A percentile compares a stretch with the other conserved stretches of the same genome.
Evolutionary conservation across 2,797 vertebrate genomes (phyloP).

Genomic region (Forpus xanthops): DNA sequence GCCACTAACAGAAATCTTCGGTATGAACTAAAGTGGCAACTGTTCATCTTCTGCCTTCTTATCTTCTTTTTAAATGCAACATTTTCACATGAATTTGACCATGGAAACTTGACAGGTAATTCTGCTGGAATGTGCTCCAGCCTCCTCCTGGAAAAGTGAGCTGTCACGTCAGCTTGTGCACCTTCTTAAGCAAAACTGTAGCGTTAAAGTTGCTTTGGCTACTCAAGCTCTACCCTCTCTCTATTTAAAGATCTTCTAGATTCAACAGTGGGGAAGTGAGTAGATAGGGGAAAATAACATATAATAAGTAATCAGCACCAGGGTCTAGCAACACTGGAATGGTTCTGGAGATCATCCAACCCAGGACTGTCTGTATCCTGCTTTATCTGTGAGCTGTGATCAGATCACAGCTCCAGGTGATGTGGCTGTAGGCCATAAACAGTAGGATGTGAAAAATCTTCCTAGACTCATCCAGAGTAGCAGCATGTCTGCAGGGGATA

Average conservation of each 20-base stretch:
- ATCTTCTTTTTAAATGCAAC: not conserved
- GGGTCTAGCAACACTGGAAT: not conserved
- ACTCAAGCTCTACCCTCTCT: not conserved
- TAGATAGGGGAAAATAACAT: accelerated
- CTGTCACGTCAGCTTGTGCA: not conserved
- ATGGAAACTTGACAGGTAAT: not conserved
- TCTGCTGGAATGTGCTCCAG: not conserved
- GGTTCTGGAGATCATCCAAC: not conserved
- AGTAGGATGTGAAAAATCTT: not conserved
- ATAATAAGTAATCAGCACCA: not conserved
- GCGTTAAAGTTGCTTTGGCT: not conserved
- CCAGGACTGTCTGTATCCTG: not conserved
- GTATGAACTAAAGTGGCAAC: not conserved
- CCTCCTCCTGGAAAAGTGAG: not conserved
- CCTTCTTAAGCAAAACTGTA: not conserved
- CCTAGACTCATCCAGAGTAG: not conserved
- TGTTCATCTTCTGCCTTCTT: not conserved
- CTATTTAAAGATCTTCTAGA: not conserved
- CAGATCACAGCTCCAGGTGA: not conserved
- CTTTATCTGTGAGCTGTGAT: not conserved
- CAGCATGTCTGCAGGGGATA: not conserved
- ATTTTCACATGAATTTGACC: not conserved
- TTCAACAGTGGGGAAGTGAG: not conserved
- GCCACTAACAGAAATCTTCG: not conserved
- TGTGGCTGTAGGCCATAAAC: not conserved